Base-by-base conservation (phyloP, 2,797 vertebrate species). In the Tokudaia muenninki region DNA sequence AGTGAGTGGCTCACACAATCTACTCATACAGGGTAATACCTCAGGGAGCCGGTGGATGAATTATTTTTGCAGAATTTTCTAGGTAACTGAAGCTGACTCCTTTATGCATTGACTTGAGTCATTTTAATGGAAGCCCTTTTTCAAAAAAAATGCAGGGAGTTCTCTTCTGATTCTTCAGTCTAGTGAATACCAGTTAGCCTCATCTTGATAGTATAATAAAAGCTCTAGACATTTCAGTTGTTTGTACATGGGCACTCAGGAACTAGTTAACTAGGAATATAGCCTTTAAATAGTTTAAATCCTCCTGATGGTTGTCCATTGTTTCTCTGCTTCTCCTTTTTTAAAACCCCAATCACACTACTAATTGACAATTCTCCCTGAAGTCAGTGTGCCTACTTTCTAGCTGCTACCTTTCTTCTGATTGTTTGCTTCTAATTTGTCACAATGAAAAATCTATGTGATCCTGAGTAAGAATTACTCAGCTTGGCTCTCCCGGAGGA, bases 31-130 rank as follows among this genome's bases (percentile, higher is more conserved):
- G n/a, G 26, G 16, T 67, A 84, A 92, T 91, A 90, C 94, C 90
- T 86, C 50, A 37, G 95, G 89, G 95, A 97, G 19, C 52, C n/a
- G 50, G 90, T 3, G 37, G 77, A 70, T 91, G 88, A 87, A 88
- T 94, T 79, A 94, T 93, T 97, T 74, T 81, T 88, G 89, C n/a
- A 81, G 77, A 95, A 78, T 65, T 96, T 95, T 96, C 97, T 52
- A 82, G 55, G 91, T 94, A 96, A 87, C 96, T 1, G 2, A 94
- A 94, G 52, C 75, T 88, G 91, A 90, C 75, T 95, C 79, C 72
- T 94, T 91, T n/a, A 97, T 82, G n/a, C 75, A 81, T 63, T 92
- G 75, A 92, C 63, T 19, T 88, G 86, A 92, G 70, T 84, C 47
- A 72, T 90, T 87, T 61, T 84, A 86, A 94, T 52, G 70, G 67